Evolutionary conservation across 2,888 invertebrate species (phyloP), one percentile per base, ranked within the genome.

Genomic region (Eupithecia subfuscata): DNA sequence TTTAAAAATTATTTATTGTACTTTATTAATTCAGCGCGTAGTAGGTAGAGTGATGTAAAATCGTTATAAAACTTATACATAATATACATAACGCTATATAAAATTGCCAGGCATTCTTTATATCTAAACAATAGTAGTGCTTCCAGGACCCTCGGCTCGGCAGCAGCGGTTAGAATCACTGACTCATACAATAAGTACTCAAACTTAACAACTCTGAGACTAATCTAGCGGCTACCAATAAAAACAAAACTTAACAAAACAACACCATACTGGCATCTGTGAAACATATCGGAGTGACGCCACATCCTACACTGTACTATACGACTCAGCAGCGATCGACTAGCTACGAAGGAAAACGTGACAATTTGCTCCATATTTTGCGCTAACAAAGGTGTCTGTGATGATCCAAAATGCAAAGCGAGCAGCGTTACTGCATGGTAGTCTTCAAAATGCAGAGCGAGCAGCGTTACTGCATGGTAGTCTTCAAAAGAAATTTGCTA

Each of bases 1-100:
- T 88, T 89, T 87, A 88, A 91, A 90, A 91, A 92, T 88, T 89
- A 92, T 92, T 92, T 91, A 93, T 94, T 94, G 94, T 93, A 94
- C 94, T 94, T 91, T 90, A 87, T 88, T 87, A 84, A 90, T 88
- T 88, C 87, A 88, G 89, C 87, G 88, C 85, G 89, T 90, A 90
- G 85, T 85, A 87, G 88, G 25, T 60, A 56, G n/a, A 56, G 60
- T 89, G 92, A 90, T 90, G 90, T 92, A 93, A 93, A 92, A 91
- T 88, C 85, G 86, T 89, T 93, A 93, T 91, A 94, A 94, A 93
- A 92, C 91, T 92, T 93, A 92, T 88, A 91, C 84, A 89, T 75
- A 79, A 80, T 78, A 68, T 68, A 77, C 77, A 78, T 76, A 89
- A 88, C 84, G 76, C 72, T 81, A 73, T 82, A 82, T 76, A 82